Base-by-base conservation (phyloP, 1,140 invertebrate species). In the Papilio polytes region DNA sequence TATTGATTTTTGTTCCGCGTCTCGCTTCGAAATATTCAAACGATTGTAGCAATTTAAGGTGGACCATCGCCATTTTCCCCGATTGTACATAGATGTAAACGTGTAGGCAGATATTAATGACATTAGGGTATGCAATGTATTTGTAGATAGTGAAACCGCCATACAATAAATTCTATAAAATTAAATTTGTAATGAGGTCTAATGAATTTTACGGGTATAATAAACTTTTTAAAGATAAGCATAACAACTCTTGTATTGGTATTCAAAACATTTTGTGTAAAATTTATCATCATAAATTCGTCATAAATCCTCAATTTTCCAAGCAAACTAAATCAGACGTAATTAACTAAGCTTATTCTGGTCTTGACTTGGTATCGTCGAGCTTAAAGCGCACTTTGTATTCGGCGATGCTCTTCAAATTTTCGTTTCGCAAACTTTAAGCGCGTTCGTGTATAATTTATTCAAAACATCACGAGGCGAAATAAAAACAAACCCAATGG, bases 361-460 rank as follows among this genome's bases (percentile, higher is more conserved):
- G 63, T 70, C 63, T 70, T 70, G 63, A 36, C 63, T 31, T 70
- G 63, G 26, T 70, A 70, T 70, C 22, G 63, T 70, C 26, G 26
- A 15, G 63, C 26, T 36, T 70, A 70, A 6, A 31, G 3, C 10
- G 6, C 6, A 76, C 46, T 76, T 76, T 48, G 46, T 76, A 76
- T 76, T 76, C 74, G 10, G 22, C 9, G 46, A 1, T 51, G 41
- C 44, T 76, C 74, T 22, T 46, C 46, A 22, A 51, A 48, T 7
- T 4, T 46, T 76, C 72, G 72, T 74, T 22, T 74, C 46, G 41
- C 20, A 31, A 51, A 48, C 9, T 76, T 76, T 22, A 76, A 76
- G 74, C 44, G 73, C n/a, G 44, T 76, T 76, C 44, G 20, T 26
- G 74, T 46, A 13, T 76, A 76, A 76, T 76, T 76, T 76, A 76